A percentile compares a stretch with the other conserved stretches of the same genome.
These are phyloP conservation scores for Hylaea fasciaria DNA, from an alignment of 2,888 invertebrate species.

Conservation along the genomic window DNA sequence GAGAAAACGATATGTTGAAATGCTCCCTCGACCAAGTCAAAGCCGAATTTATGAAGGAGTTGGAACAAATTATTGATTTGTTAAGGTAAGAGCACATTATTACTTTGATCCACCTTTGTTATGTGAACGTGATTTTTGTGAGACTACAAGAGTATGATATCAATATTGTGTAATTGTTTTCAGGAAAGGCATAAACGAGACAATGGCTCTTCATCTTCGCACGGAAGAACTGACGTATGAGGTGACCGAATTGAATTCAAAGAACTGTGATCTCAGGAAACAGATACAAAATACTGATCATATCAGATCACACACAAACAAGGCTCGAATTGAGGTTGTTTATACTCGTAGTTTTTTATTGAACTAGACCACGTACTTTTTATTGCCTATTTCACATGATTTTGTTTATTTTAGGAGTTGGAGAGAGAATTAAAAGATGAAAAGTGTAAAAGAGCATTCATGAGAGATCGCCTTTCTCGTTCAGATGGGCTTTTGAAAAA, in stretches of 20 bases:
- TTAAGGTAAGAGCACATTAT: conserved; percentile 56
- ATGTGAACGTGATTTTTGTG: too few relatives aligned
- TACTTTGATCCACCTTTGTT: too few relatives aligned
- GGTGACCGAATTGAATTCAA: conserved; percentile 62
- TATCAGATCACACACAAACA: conserved; percentile 55
- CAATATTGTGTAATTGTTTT: conserved; percentile 30
- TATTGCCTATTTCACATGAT: neutral
- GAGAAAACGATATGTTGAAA: conserved; percentile 70
- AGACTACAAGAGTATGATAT: neutral
- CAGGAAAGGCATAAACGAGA: conserved; percentile 67
- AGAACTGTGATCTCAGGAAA: conserved; percentile 68
- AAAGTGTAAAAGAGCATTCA: conserved; percentile 54
- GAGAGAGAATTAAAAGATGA: conserved; percentile 73
- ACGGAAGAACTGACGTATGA: conserved; percentile 63
- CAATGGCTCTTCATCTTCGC: conserved; percentile 61
- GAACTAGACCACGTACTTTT: too few relatives aligned
- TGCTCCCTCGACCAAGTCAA: conserved; percentile 61
- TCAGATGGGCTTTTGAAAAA: conserved; percentile 67
- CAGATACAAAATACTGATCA: conserved; percentile 61
- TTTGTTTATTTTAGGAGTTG: conserved; percentile 58
- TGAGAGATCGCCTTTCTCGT: conserved; percentile 60
- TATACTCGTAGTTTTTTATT: neutral
- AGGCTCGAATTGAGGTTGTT: conserved; percentile 62
- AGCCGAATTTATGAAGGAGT: conserved; percentile 59
- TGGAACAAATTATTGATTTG: conserved; percentile 61